A percentile compares a stretch with the other conserved stretches of the same genome.
Evolutionary conservation across 2,113 vertebrate genomes (phyloP).

Genomic region (Entelurus aequoreus): DNA sequence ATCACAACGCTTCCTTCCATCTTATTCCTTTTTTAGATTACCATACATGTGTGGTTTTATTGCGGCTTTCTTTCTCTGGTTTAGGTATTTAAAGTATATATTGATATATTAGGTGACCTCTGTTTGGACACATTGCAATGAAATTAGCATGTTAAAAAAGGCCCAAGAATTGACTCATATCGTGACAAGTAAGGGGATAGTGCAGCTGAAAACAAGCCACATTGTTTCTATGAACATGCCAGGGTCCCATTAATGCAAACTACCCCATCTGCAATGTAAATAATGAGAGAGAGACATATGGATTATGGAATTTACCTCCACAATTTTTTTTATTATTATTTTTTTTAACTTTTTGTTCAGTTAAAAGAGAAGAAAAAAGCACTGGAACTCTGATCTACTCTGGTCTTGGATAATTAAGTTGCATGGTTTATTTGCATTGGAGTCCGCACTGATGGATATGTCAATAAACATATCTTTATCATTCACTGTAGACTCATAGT

Average conservation of each 20-base stretch:
- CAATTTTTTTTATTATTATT: conserved; percentile 68
- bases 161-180: conserved; percentile 60
- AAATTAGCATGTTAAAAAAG: conserved; percentile 38
- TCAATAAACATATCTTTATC: conserved; percentile 99
- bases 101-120: conserved; percentile 65
- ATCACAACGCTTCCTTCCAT: conserved; percentile 68
- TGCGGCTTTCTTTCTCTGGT: conserved; percentile 50
- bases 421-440: conserved; percentile 94
- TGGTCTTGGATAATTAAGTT: conserved; percentile 88
- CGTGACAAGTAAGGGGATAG: conserved; percentile 55
- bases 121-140: conserved; percentile 75
- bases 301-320: conserved; percentile 88
- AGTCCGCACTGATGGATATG: conserved; percentile 98
- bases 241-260: conserved; percentile 53
- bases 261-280: conserved; percentile 55
- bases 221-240: conserved; percentile 41
- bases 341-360: conserved; percentile 82
- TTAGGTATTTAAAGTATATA: conserved; percentile 50
- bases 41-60: conserved; percentile 71
- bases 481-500: conserved; percentile 54
- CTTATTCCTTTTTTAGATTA: conserved; percentile 59
- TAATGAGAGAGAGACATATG: conserved; percentile 60
- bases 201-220: conserved; percentile 45
- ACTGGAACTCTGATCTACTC: conserved; percentile 92
- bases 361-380: conserved; percentile 78